These are phyloP conservation scores for Rhaphigaster nebulosa DNA, from an alignment of 2,888 invertebrate species.

Conservation along the genomic window DNA sequence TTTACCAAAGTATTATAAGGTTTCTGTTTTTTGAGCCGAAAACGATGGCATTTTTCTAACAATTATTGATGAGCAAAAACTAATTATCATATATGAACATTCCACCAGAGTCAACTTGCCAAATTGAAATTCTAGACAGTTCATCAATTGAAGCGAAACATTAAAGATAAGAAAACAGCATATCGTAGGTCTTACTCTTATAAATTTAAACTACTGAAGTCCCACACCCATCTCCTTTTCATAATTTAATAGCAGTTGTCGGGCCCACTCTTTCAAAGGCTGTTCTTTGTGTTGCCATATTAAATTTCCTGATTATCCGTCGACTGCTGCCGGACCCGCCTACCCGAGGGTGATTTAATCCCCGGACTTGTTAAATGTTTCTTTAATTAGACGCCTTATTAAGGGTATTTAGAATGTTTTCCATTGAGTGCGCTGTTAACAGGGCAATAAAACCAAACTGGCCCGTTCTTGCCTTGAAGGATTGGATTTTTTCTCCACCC, in stretches of 20 bases:
- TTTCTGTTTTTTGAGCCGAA: no score
- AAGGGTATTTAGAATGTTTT: constrained; percentile 39
- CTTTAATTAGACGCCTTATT: constrained; percentile 46
- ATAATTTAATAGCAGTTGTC: neutral
- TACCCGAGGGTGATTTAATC: constrained; percentile 22
- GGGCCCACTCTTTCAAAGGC: neutral
- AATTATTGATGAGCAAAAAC: no score
- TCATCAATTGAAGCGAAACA: no score
- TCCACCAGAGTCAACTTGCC: no score
- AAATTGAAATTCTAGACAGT: no score
- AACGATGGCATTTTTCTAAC: no score
- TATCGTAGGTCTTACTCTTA: no score
- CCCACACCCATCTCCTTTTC: neutral
- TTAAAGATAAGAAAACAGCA: no score
- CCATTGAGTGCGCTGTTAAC: constrained; percentile 47
- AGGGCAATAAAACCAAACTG: constrained; percentile 25
- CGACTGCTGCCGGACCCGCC: neutral
- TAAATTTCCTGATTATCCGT: neutral
- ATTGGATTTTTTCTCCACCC: neutral
- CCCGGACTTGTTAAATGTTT: constrained; percentile 6
- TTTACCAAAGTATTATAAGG: no score
- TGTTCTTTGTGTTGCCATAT: neutral
- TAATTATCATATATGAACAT: no score
- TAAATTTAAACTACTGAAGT: no score
- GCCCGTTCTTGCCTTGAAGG: neutral